Conservation (phyloP, 2,113 vertebrate genomes). For the Setophaga petechia region DNA sequence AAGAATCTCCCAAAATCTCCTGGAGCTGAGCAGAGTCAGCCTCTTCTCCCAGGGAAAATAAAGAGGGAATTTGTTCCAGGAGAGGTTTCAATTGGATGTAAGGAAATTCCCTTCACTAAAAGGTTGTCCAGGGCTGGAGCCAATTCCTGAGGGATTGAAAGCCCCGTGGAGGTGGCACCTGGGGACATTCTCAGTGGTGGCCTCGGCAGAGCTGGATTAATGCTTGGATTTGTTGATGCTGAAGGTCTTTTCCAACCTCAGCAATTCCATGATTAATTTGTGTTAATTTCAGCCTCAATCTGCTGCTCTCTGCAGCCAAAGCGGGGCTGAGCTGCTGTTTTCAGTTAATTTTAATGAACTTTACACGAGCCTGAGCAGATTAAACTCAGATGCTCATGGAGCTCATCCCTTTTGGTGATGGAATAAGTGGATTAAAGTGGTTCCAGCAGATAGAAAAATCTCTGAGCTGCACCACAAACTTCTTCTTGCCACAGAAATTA, state of each 20-base stretch:
- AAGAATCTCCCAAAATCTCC: not conserved
- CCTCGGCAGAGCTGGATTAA: not conserved
- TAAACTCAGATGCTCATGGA: not conserved
- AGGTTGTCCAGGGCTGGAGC: too few relatives aligned
- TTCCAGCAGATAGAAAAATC: not conserved
- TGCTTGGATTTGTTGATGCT: not conserved
- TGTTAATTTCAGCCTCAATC: not conserved
- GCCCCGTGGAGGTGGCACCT: not conserved
- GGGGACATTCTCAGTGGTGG: not conserved
- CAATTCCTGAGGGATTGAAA: not conserved
- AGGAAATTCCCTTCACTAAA: not conserved
- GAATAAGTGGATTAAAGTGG: not conserved
- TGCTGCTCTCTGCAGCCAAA: not conserved
- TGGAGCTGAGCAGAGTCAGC: not conserved
- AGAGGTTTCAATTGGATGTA: not conserved
- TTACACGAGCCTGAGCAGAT: not conserved
- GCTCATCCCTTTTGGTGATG: too few relatives aligned
- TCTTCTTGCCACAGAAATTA: not conserved
- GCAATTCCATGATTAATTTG: accelerated
- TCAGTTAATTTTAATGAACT: not conserved
- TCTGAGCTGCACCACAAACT: not conserved
- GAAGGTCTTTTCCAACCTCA: not conserved
- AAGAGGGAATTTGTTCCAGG: not conserved
- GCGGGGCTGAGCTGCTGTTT: accelerated
- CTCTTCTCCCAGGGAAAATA: not conserved